Percentiles rank a stretch among this genome's conserved stretches.
These are phyloP conservation scores for Sphaeramia orbicularis DNA, from an alignment of 2,797 vertebrate species.

Conservation along the genomic window DNA sequence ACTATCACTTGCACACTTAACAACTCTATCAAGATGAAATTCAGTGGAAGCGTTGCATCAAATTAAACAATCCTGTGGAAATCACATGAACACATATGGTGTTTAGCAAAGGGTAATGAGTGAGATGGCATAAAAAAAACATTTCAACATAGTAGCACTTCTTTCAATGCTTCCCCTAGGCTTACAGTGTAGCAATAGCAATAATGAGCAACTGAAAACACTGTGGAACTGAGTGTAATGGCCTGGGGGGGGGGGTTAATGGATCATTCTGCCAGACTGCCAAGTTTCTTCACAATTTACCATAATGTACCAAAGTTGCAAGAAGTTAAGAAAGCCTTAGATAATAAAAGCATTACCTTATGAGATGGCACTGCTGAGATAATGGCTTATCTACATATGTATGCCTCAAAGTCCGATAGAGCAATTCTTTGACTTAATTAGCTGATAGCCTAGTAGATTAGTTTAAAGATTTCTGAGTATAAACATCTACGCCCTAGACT, in stretches of 20 bases:
- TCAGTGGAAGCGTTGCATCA: background rate
- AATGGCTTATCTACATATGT: slow-evolving; percentile 14
- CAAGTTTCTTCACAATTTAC: background rate
- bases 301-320: background rate
- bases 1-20: too few species aligned
- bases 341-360: background rate
- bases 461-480: slow-evolving; percentile 18
- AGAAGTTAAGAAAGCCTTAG: background rate
- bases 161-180: slow-evolving; percentile 7
- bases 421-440: background rate
- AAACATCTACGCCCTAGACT: slow-evolving; percentile 28
- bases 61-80: background rate
- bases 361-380: slow-evolving; percentile 9
- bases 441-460: slow-evolving; percentile 34
- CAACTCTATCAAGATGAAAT: background rate
- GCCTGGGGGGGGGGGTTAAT: background rate
- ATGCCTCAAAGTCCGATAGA: slow-evolving; percentile 43
- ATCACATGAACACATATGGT: background rate
- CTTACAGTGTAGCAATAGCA: background rate
- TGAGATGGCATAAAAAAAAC: background rate
- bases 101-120: background rate
- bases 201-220: slow-evolving; percentile 34
- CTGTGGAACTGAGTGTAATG: slow-evolving; percentile 12
- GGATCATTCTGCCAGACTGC: background rate
- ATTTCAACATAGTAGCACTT: slow-evolving; percentile 12